Conservation (phyloP, 2,888 invertebrate species). For the Drepana falcataria region DNA sequence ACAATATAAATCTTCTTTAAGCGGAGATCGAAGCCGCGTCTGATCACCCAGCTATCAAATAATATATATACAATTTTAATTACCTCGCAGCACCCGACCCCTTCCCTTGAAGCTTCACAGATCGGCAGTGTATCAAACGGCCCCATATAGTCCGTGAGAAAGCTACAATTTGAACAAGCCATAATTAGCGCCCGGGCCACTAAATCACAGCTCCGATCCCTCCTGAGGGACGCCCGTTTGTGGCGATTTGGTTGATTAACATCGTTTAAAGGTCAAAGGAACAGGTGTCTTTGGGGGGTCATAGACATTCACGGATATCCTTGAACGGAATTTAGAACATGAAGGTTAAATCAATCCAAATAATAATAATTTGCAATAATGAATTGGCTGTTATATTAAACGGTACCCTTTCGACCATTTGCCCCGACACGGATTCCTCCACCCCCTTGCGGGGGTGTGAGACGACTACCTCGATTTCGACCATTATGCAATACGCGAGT, state of each 20-base stretch:
- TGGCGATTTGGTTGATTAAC: slow-evolving; percentile 45
- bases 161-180: slow-evolving; percentile 77
- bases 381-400: too few relatives aligned
- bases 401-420: too few relatives aligned
- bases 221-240: slow-evolving; percentile 10
- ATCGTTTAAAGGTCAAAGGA: slow-evolving; percentile 45
- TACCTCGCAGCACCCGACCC: neutral
- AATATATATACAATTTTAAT: too few relatives aligned
- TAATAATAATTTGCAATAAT: too few relatives aligned
- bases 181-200: slow-evolving; percentile 72
- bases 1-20: too few relatives aligned
- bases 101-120: slow-evolving; percentile 14
- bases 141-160: slow-evolving; percentile 60
- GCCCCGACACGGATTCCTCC: too few relatives aligned
- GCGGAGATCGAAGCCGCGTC: too few relatives aligned
- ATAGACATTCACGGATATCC: slow-evolving; percentile 37
- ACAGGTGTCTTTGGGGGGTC: slow-evolving; percentile 64
- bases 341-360: too few relatives aligned
- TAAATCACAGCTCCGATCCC: slow-evolving; percentile 56
- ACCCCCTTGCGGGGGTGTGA: too few relatives aligned
- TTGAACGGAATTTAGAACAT: slow-evolving; percentile 1
- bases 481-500: too few relatives aligned
- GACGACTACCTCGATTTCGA: too few relatives aligned
- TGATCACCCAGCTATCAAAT: too few relatives aligned
- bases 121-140: slow-evolving; percentile 29